Conservation (phyloP, 2,797 vertebrate genomes). For the Enteromius paludinosus region DNA sequence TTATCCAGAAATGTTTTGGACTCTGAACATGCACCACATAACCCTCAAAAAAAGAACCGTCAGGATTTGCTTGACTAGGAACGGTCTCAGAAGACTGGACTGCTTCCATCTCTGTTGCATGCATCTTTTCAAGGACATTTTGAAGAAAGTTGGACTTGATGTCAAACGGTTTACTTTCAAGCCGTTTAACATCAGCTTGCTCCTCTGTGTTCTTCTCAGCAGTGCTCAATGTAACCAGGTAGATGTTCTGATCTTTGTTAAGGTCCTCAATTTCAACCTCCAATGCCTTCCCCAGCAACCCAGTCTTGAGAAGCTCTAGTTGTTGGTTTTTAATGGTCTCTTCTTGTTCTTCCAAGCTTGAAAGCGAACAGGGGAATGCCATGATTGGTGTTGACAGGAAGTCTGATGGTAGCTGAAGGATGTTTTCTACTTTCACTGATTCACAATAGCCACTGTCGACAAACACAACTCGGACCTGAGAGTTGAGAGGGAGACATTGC, state of each 20-base stretch:
- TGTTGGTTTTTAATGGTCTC: conserved; percentile 74
- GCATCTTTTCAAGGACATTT: conserved; percentile 12
- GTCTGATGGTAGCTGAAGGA: conserved; percentile 81
- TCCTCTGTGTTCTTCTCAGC: conserved; percentile 36
- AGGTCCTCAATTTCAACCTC: conserved; percentile 75
- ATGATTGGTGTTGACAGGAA: conserved; percentile 81
- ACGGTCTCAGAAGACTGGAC: conserved; percentile 54
- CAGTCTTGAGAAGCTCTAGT: conserved; percentile 76
- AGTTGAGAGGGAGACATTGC: conserved; percentile 81
- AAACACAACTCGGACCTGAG: conserved; percentile 84
- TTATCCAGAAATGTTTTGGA: conserved; percentile 90
- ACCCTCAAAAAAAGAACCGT: conserved; percentile 73
- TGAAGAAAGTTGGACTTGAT: conserved; percentile 22
- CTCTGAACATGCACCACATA: conserved; percentile 82
- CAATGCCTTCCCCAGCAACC: conserved; percentile 80
- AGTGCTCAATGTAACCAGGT: conserved; percentile 78
- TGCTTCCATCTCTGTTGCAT: conserved; percentile 58
- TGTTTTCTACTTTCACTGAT: conserved; percentile 75
- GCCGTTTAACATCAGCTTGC: conserved; percentile 18
- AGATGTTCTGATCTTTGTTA: conserved; percentile 71
- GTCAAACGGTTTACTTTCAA: conserved; percentile 19
- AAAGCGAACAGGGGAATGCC: conserved; percentile 86
- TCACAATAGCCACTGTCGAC: conserved; percentile 90
- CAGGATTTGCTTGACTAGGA: conserved; percentile 73
- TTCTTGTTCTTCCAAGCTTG: conserved; percentile 71